phyloP scores from a whole-genome alignment of 2,888 invertebrate species.

The Tenthredo distinguenda region DNA sequence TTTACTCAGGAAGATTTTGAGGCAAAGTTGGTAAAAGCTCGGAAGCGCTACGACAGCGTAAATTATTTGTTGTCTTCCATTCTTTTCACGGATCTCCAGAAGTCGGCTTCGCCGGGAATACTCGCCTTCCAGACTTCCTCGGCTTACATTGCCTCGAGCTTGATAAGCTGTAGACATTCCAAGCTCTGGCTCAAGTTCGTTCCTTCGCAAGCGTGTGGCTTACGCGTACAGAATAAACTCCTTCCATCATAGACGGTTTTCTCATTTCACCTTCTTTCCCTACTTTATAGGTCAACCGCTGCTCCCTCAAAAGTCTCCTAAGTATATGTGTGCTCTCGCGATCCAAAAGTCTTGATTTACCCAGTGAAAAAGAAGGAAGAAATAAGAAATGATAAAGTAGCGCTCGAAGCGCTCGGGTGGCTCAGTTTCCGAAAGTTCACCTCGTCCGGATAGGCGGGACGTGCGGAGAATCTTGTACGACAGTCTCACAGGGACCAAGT shows the following conservation, averaged over 20 bases:
- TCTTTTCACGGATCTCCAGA: not conserved
- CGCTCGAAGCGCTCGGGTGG: slow-evolving; percentile 4
- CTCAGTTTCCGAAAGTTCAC: slow-evolving; percentile 15
- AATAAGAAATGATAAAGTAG: not conserved
- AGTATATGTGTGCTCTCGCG: not conserved
- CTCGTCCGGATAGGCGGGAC: not conserved
- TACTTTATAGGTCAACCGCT: not conserved
- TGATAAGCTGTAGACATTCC: slow-evolving; percentile 14
- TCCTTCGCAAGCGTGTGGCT: not conserved
- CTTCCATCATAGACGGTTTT: not conserved
- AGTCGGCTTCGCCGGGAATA: not conserved
- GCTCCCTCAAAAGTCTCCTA: not conserved
- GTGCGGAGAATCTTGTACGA: not conserved
- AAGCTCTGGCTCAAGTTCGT: not conserved
- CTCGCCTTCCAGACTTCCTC: not conserved
- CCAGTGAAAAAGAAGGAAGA: not conserved
- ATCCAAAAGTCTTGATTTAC: not conserved
- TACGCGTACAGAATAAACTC: slow-evolving; percentile 3
- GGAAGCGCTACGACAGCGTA: too few species aligned
- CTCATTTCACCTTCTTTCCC: not conserved
- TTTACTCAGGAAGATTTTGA: not conserved
- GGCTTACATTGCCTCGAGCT: not conserved
- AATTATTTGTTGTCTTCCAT: not conserved
- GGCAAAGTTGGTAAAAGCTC: not conserved
- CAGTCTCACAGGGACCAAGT: not conserved